Conservation (phyloP, 2,888 invertebrate genomes). For the Agrotis exclamationis region DNA sequence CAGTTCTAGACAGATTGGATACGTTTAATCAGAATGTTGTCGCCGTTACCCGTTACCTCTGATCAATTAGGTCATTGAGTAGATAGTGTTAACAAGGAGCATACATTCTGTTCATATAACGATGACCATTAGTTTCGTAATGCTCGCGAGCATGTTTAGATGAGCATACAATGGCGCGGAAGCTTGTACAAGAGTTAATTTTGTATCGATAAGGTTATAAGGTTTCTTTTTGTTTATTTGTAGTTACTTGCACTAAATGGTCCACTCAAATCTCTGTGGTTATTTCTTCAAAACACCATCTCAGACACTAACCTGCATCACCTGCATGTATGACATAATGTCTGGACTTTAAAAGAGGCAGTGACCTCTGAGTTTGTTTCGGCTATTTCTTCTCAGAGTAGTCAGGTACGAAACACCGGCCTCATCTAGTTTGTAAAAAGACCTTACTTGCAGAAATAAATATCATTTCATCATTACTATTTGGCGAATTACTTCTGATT, state of each 20-base stretch:
- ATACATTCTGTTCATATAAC: constrained; percentile 7
- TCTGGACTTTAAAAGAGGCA: no score
- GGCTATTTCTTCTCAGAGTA: no score
- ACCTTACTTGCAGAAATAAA: no score
- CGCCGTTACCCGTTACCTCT: constrained; percentile 13
- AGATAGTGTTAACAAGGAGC: constrained; percentile 36
- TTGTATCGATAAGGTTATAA: neutral
- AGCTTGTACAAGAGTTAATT: constrained; percentile 13
- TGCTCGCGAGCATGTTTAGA: constrained; percentile 3
- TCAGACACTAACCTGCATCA: no score
- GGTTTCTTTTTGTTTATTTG: neutral
- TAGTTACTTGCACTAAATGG: neutral
- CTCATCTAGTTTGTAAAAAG: no score
- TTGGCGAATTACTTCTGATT: no score
- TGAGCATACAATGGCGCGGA: constrained; percentile 34
- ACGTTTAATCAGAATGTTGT: constrained; percentile 32
- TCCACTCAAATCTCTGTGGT: no score
- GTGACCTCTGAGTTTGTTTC: neutral
- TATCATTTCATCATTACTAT: no score
- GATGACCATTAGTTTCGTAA: constrained; percentile 1
- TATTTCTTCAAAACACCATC: no score
- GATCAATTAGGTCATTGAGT: constrained; percentile 42
- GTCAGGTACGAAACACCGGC: no score
- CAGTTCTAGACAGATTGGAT: constrained; percentile 28
- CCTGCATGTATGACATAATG: no score